Percentiles rank a stretch among this genome's conserved stretches.
Conservation (phyloP, 2,113 vertebrate genomes). For the Scomber colias region DNA sequence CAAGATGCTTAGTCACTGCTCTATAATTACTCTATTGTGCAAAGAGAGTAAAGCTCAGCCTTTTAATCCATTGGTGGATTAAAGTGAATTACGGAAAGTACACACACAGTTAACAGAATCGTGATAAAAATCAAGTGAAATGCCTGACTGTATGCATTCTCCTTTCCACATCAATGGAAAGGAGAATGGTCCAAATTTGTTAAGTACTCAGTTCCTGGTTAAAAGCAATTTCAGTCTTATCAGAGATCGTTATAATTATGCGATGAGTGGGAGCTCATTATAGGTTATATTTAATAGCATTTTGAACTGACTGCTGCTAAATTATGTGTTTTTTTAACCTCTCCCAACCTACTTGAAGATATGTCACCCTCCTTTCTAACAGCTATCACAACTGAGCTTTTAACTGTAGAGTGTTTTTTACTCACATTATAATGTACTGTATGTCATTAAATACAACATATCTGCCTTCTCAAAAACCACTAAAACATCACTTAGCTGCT, state of each 20-base stretch:
- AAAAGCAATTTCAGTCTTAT: neutral
- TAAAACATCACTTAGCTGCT: neutral
- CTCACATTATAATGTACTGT: neutral
- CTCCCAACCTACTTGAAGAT: neutral
- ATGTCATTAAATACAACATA: neutral
- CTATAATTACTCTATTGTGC: constrained; percentile 47
- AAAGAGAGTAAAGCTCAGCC: constrained; percentile 30
- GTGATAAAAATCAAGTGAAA: constrained; percentile 53
- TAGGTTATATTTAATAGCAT: neutral
- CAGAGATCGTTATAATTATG: neutral
- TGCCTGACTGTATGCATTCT: neutral
- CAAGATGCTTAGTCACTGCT: constrained; percentile 41
- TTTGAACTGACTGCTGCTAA: neutral
- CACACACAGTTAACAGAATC: constrained; percentile 47
- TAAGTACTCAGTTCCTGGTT: neutral
- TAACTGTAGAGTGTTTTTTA: neutral
- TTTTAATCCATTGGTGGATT: constrained; percentile 61
- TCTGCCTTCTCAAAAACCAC: neutral
- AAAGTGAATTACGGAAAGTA: constrained; percentile 60
- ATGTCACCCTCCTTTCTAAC: neutral
- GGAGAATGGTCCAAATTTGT: too few species aligned
- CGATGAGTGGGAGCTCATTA: constrained; percentile 2
- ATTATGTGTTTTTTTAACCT: neutral
- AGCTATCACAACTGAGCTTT: neutral
- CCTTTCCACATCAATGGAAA: constrained; percentile 13